Conservation (phyloP, 2,888 invertebrate species). For the Eupithecia tripunctaria region DNA sequence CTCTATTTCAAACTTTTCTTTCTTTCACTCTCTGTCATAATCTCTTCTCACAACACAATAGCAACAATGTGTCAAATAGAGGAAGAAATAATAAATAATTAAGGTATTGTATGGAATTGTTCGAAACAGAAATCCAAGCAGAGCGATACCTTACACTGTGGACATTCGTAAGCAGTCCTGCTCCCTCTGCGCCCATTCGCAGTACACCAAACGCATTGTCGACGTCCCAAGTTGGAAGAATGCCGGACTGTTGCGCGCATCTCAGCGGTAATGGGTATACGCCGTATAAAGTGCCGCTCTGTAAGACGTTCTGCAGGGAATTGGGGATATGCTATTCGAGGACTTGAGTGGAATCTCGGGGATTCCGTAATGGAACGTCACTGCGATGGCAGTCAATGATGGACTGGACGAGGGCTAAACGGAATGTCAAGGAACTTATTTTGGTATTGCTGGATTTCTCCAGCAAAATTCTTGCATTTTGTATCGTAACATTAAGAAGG, state of each 20-base stretch:
- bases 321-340: conserved; percentile 7
- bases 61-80: conserved; percentile 6
- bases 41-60: conserved; percentile 1
- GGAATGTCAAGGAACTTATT: conserved; percentile 8
- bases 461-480: conserved; percentile 26
- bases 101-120: conserved; percentile 13
- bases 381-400: conserved; percentile 16
- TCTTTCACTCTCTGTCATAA: background rate
- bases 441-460: conserved; percentile 17
- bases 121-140: conserved; percentile 14
- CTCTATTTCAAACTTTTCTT: background rate
- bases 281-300: conserved; percentile 18
- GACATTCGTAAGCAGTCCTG: conserved; percentile 16
- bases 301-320: conserved; percentile 17
- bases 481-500: conserved; percentile 19
- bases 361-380: conserved; percentile 4
- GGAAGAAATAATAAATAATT: background rate
- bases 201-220: conserved; percentile 21
- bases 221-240: conserved; percentile 15
- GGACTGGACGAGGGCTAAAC: conserved; percentile 15
- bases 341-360: conserved; percentile 13
- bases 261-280: conserved; percentile 14
- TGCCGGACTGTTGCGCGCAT: conserved; percentile 16
- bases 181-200: conserved; percentile 12
- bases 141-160: conserved; percentile 10